Evolutionary conservation across 2,797 vertebrate species (phyloP).

Genomic region (Galago senegalensis): DNA sequence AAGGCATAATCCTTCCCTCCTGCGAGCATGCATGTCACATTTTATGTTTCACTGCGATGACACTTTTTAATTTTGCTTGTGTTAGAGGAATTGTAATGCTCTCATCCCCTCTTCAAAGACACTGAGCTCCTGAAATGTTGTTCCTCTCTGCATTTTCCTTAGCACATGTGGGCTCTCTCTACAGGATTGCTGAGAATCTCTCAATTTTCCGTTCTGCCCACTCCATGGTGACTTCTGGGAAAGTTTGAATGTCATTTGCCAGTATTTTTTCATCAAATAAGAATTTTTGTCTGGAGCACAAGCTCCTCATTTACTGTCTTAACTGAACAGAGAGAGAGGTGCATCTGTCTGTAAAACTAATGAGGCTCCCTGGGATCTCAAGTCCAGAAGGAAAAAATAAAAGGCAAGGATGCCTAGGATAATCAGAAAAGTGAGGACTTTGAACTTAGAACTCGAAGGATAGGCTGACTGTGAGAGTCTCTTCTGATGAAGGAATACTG

Average conservation of each 20-base stretch:
- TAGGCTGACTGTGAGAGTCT: not conserved
- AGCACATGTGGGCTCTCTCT: not conserved
- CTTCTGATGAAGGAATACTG: not conserved
- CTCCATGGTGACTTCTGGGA: not conserved
- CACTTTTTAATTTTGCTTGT: not conserved
- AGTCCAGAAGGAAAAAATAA: not conserved
- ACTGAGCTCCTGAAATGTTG: not conserved
- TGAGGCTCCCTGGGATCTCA: not conserved
- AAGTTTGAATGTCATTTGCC: slow-evolving; percentile 1
- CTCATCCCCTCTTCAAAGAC: not conserved
- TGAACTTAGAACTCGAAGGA: not conserved
- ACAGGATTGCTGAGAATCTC: not conserved
- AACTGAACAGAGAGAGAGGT: not conserved
- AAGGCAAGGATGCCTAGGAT: not conserved
- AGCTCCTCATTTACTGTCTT: not conserved
- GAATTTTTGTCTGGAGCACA: not conserved
- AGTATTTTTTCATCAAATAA: not conserved
- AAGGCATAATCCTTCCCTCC: not conserved
- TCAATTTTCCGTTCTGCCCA: not conserved
- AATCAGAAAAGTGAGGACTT: not conserved
- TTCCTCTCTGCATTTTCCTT: not conserved
- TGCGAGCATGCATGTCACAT: not conserved
- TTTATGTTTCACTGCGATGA: not conserved
- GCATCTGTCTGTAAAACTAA: not conserved
- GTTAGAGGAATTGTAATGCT: not conserved